Base-by-base conservation (phyloP, 37 sponge, comb jelly and placozoan species). In the Beroe ovata region DNA sequence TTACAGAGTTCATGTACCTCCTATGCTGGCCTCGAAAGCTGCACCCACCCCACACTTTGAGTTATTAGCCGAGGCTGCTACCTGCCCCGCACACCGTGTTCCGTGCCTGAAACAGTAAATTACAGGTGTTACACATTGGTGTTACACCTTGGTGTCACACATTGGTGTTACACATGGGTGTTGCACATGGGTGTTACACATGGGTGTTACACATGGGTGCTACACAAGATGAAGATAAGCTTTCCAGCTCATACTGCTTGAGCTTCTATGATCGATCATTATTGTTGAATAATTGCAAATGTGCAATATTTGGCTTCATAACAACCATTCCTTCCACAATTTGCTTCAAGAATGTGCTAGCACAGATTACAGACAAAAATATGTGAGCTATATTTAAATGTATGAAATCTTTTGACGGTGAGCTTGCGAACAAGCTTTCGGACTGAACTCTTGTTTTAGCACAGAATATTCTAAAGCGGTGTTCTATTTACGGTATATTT, bases 81-180 rank as follows among this genome's bases (percentile, higher is more conserved):
- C 94, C 64, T 99, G 96, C 18, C 99, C 99, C 0, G 99, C 99
- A 92, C 99, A 99, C 30, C 99, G 72, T 19, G 99, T 99, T 11
- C 99, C 99, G 64, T 99, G 99, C 91, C 94, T 99, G 93, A 11
- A 66, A n/a, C n/a, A n/a, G n/a, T n/a, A n/a, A n/a, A n/a, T n/a
- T n/a, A n/a, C n/a, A n/a, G n/a, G n/a, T n/a, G n/a, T n/a, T n/a
- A n/a, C n/a, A n/a, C n/a, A n/a, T n/a, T n/a, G n/a, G n/a, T n/a
- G n/a, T n/a, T n/a, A n/a, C n/a, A n/a, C n/a, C n/a, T n/a, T n/a
- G n/a, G n/a, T n/a, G n/a, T n/a, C n/a, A n/a, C n/a, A n/a, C n/a
- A n/a, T n/a, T n/a, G n/a, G n/a, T n/a, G n/a, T n/a, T n/a, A n/a
- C n/a, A n/a, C n/a, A n/a, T n/a, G n/a, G n/a, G n/a, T n/a, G n/a